Evolutionary conservation across 2,888 invertebrate species (phyloP), one percentile per base, ranked within the genome.

Genomic region (Lepidochrysops patricia): DNA sequence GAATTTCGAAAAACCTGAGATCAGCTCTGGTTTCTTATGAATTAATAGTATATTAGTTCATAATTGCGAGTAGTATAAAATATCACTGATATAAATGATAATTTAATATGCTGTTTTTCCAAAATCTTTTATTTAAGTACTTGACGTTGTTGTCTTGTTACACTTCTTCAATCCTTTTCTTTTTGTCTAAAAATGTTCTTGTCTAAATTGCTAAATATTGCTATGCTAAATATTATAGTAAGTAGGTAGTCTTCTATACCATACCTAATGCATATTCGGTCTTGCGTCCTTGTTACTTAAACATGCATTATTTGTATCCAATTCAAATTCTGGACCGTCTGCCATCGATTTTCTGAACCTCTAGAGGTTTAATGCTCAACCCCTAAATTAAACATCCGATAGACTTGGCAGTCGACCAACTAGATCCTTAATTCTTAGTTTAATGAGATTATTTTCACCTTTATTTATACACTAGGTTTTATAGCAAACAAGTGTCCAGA

Each of bases 351-450:
- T n/a, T n/a, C n/a, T n/a, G n/a, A n/a, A 15, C 9, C 37, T 2
- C 37, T 7, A 7, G 37, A 43, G 37, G 37, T 43, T 43, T 15
- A n/a, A n/a, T n/a, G n/a, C n/a, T n/a, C n/a, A n/a, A n/a, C n/a
- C 37, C 37, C 37, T 15, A 43, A 43, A 43, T 43, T 43, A 43
- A 43, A 43, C 37, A 43, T 43, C 15, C 37, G 37, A 43, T 43
- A 15, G 37, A 43, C 37, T 15, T 43, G 37, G 37, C 37, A 43
- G 37, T 15, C 37, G 37, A 43, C 37, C 37, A 15, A 43, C 15
- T 43, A 15, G 37, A 43, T 15, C 37, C 6, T 15, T 43, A 43
- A 15, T 15, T 15, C 7, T 7, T 7, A 19, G 3, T 19, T 43
- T 43, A 7, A 7, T 43, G 2, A 43, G 37, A 43, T 19, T 15